A percentile compares a stretch with the other conserved stretches of the same genome.
These are phyloP conservation scores for Natator depressus DNA, from an alignment of 2,113 vertebrate species.

Conservation along the genomic window DNA sequence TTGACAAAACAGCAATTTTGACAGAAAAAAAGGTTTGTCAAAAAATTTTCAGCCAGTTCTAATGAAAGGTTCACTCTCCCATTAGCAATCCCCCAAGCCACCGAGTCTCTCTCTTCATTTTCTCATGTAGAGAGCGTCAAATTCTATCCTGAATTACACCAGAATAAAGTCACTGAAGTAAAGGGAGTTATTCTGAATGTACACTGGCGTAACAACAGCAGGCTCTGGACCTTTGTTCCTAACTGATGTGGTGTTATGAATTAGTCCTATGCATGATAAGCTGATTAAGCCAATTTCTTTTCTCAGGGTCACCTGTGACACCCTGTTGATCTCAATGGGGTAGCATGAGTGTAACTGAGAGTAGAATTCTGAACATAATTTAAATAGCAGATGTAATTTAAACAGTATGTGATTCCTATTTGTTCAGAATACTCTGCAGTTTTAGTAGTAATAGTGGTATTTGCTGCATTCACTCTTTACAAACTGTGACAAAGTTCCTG, in stretches of 20 bases:
- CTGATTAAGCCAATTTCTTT: not conserved
- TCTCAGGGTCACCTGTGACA: not conserved
- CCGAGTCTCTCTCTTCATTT: not conserved
- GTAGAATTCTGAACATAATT: not conserved
- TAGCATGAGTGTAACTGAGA: not conserved
- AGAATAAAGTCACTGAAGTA: not conserved
- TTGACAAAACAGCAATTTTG: not conserved
- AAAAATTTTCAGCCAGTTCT: not conserved
- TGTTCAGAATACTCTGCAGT: not conserved
- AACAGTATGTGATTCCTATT: not conserved
- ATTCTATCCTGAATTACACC: not conserved
- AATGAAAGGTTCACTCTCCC: not conserved
- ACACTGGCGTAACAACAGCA: not conserved
- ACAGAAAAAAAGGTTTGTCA: not conserved
- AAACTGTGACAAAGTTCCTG: not conserved
- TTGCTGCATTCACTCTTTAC: not conserved
- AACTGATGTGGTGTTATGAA: not conserved
- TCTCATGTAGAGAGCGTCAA: not conserved
- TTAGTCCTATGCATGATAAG: not conserved
- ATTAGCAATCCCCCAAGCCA: not conserved
- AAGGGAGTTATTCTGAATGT: fast-evolving
- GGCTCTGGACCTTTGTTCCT: not conserved
- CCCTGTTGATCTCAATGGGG: not conserved
- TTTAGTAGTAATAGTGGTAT: not conserved
- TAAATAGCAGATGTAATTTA: not conserved